Percentiles rank a stretch among this genome's conserved stretches.
Evolutionary conservation across 2,797 vertebrate genomes (phyloP).

Genomic region (Merluccius polli): DNA sequence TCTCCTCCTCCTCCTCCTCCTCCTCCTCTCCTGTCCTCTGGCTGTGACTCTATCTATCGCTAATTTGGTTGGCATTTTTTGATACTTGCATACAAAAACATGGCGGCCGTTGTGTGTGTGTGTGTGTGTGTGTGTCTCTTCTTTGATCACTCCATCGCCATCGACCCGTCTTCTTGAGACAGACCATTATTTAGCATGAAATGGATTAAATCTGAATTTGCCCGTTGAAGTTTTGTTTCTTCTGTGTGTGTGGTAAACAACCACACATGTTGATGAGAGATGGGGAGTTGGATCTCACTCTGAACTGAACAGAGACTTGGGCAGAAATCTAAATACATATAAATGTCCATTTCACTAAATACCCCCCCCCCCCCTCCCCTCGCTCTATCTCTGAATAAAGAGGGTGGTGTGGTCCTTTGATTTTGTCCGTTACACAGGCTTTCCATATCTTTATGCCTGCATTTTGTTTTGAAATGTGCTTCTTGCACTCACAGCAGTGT

Average conservation of each 20-base stretch:
- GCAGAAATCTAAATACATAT: not conserved
- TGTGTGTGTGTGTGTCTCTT: not conserved
- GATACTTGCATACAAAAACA: not conserved
- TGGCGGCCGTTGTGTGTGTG: not conserved
- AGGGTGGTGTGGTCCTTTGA: conserved; percentile 51
- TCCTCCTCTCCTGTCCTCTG: not conserved
- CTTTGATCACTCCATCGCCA: not conserved
- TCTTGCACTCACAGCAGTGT: conserved; percentile 61
- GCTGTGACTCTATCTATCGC: not conserved
- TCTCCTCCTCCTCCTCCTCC: not conserved
- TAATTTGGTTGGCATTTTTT: not conserved
- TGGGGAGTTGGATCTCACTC: not conserved
- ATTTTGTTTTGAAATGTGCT: conserved; percentile 51
- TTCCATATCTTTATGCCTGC: not conserved
- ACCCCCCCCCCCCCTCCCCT: not conserved
- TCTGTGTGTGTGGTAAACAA: conserved; percentile 27
- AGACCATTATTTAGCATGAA: not conserved
- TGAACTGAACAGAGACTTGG: conserved; percentile 1
- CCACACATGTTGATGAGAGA: conserved; percentile 7
- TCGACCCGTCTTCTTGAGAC: not conserved
- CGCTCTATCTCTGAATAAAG: conserved; percentile 40
- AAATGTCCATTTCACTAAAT: not conserved
- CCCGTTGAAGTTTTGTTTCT: conserved; percentile 34
- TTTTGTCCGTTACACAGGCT: conserved; percentile 59
- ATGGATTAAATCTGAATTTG: conserved; percentile 44